Base-by-base conservation (phyloP, 2,113 vertebrate species). In the Bombycilla garrulus region DNA sequence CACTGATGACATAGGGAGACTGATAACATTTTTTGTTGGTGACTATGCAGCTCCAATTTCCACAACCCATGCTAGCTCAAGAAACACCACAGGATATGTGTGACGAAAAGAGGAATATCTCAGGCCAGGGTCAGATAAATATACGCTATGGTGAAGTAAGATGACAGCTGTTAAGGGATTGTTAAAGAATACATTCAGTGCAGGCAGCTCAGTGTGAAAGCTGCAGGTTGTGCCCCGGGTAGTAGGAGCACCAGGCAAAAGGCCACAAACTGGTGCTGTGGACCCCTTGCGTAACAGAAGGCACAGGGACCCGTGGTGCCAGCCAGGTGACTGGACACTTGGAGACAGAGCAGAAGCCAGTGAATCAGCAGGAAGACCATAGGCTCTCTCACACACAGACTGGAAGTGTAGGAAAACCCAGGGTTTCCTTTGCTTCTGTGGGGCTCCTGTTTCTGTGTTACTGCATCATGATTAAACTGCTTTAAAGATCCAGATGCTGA, bases 61-160 rank as follows among this genome's bases (percentile, higher is more conserved):
- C 51, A 78, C n/a, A 58, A 53, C 22, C 17, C 36, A 13, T 15
- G 6, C 13, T 42, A 33, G 36, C 45, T 81, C 38, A 73, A 53
- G 54, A 62, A 72, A 19, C 47, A 60, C 10, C 47, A 45, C 12
- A 42, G 35, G 33, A 81, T 1, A 0, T 0, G 3, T 0, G 0
- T 0, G 2, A 48, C 1, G 5, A 57, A 47, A 83, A 51, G 61
- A 44, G 11, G 26, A 61, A 21, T 15, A 53, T 79, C 47, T 85
- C 65, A 53, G 42, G 92, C 42, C 12, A 25, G 20, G 8, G 33
- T 13, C 31, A 70, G 28, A 62, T 25, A 57, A 70, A 82, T 7
- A 31, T 12, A 22, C 9, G 50, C 16, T 11, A 22, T 42, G 20
- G 31, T 40, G 50, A 61, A 38, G 42, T 17, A 78, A 61, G 51